Evolutionary conservation across 2,797 vertebrate species (phyloP), one percentile per base, ranked within the genome.

Genomic region (Enteromius trimaculatus): DNA sequence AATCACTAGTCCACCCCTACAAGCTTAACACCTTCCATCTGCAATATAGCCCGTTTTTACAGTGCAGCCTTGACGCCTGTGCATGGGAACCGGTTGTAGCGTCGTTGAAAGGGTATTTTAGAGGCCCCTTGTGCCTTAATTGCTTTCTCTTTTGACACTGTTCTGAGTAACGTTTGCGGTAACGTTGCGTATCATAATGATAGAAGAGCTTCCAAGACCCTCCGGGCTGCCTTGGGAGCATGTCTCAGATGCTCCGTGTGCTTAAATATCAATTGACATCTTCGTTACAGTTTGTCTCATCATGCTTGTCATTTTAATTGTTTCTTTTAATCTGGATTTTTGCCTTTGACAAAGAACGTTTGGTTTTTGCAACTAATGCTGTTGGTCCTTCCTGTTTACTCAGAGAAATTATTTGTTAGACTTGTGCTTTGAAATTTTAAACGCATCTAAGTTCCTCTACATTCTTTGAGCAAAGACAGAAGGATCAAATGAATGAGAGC

Each of bases 1-100:
- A 97, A 96, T 96, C 96, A 96, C 92, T 75, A 91, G 92, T 90
- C 84, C 83, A 90, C 92, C 92, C 91, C 93, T 92, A 91, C 92
- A 92, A 93, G 93, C 96, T 97, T 96, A 97, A 96, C 96, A 96
- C 95, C 95, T 97, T 96, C 92, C 91, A 93, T 91, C 89, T 94
- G 93, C 93, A 91, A 92, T 94, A 94, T 90, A 92, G 91, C 90
- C 88, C 44, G 44, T 92, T 93, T 93, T 93, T 92, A 88, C 86
- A 87, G 90, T 87, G 80, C 90, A 58, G 62, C 13, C 29, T 62
- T 80, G 79, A 82, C 78, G 89, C 89, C 87, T 84, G 86, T 66
- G 49, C 82, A 84, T 89, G 87, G 75, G 58, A 90, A 88, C 88
- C 55, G 86, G 86, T 86, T 90, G 89, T 90, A 86, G 86, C 82